These are phyloP conservation scores for Xanthorhoe designata DNA, from an alignment of 2,888 invertebrate genomes.

Conservation along the genomic window DNA sequence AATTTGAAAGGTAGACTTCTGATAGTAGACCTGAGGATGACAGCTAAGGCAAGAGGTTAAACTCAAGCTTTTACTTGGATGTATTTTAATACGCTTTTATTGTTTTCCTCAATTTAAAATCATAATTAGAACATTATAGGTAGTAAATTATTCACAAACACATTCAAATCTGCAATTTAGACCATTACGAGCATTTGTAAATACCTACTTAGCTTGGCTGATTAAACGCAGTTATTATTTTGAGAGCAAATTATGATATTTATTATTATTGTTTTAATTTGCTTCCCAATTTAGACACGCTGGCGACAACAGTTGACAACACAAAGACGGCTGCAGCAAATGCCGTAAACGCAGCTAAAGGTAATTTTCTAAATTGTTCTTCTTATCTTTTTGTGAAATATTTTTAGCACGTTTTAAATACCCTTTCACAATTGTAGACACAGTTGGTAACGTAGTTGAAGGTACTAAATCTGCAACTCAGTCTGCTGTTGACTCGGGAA, in stretches of 20 bases:
- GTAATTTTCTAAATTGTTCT: slow-evolving; percentile 48
- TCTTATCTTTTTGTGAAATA: too few relatives aligned
- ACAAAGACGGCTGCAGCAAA: slow-evolving; percentile 79
- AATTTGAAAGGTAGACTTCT: too few relatives aligned
- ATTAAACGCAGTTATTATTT: too few relatives aligned
- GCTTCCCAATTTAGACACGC: slow-evolving; percentile 64
- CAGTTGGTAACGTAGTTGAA: slow-evolving; percentile 60
- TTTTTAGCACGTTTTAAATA: slow-evolving; percentile 17
- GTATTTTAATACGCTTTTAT: too few relatives aligned
- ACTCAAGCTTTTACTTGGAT: too few relatives aligned
- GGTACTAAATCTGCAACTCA: slow-evolving; percentile 60
- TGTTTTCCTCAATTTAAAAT: too few relatives aligned
- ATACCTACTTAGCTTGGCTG: neutral
- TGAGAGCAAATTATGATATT: slow-evolving; percentile 12
- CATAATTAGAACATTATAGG: too few relatives aligned
- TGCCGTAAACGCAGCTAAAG: slow-evolving; percentile 76
- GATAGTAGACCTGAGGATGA: too few relatives aligned
- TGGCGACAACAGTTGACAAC: slow-evolving; percentile 73
- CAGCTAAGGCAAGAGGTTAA: too few relatives aligned
- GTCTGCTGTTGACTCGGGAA: slow-evolving; percentile 61
- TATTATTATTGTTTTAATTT: slow-evolving; percentile 35
- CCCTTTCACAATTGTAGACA: slow-evolving; percentile 59
- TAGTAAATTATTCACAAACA: too few relatives aligned
- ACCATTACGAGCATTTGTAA: too few relatives aligned
- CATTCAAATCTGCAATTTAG: too few relatives aligned